Conservation (phyloP, 2,113 vertebrate species). For the Sinocyclocheilus grahami region DNA sequence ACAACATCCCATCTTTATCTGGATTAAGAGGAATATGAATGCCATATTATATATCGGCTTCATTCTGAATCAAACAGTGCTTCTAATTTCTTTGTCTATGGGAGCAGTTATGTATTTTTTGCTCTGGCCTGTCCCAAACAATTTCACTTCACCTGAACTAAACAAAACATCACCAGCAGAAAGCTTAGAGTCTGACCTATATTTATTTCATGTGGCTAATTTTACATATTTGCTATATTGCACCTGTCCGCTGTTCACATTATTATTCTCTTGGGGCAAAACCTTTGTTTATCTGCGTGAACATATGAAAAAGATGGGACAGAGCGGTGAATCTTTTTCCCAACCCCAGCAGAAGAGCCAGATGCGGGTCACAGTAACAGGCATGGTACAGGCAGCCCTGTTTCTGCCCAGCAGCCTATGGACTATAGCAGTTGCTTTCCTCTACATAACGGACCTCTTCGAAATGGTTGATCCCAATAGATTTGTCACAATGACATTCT, state of each 20-base stretch:
- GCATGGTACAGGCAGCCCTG: constrained; percentile 48
- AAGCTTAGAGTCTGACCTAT: neutral
- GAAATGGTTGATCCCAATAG: constrained; percentile 24
- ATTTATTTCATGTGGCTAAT: neutral
- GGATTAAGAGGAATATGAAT: constrained; percentile 47
- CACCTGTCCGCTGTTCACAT: constrained; percentile 20
- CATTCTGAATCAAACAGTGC: constrained; percentile 37
- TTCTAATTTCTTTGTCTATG: constrained; percentile 25
- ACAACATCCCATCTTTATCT: constrained; percentile 5
- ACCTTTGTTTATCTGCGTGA: constrained; percentile 36
- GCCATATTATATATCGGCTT: constrained; percentile 23
- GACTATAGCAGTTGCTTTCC: neutral
- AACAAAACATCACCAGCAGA: neutral
- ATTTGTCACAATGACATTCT: constrained; percentile 34
- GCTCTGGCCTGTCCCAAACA: neutral
- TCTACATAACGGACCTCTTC: constrained; percentile 3
- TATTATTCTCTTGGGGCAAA: constrained; percentile 45
- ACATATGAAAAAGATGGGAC: constrained; percentile 48
- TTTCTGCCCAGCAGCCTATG: constrained; percentile 45
- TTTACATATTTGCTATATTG: constrained; percentile 32
- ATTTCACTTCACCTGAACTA: neutral
- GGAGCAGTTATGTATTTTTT: constrained; percentile 11
- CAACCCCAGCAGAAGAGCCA: constrained; percentile 40
- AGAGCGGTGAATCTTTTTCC: constrained; percentile 26
- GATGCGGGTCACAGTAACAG: constrained; percentile 42